A percentile compares a stretch with the other conserved stretches of the same genome.
Evolutionary conservation across 2,113 vertebrate genomes (phyloP).

Genomic region (Mandrillus leucophaeus): DNA sequence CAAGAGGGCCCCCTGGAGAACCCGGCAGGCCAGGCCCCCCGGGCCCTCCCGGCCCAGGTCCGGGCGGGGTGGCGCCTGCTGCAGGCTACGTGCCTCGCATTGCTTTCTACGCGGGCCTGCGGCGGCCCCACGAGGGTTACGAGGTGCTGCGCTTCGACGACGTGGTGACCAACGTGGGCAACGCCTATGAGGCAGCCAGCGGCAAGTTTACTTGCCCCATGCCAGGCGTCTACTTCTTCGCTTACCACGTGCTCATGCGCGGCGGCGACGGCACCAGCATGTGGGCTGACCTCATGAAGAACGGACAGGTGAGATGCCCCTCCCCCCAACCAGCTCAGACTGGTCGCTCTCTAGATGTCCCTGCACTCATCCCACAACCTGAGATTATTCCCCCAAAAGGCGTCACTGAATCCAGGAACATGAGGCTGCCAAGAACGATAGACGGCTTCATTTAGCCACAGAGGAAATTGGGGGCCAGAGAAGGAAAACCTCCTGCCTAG

Average conservation of each 20-base stretch:
- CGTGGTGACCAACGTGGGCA: slow-evolving; percentile 97
- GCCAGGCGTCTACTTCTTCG: slow-evolving; percentile 97
- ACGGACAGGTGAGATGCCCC: slow-evolving; percentile 90
- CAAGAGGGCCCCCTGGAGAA: slow-evolving; percentile 91
- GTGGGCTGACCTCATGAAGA: slow-evolving; percentile 98
- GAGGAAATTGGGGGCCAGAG: neutral
- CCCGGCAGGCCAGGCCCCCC: slow-evolving; percentile 93
- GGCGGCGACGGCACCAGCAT: slow-evolving; percentile 97
- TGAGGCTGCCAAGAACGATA: neutral
- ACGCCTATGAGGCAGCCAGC: slow-evolving; percentile 96
- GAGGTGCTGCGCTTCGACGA: slow-evolving; percentile 97
- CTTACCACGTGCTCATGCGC: slow-evolving; percentile 98
- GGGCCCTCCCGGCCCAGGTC: slow-evolving; percentile 92
- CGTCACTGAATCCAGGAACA: neutral
- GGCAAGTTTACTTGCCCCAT: slow-evolving; percentile 98
- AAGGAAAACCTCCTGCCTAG: neutral
- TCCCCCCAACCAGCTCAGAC: neutral
- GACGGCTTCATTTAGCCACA: neutral
- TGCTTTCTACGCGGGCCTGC: slow-evolving; percentile 95
- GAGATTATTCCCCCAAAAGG: neutral
- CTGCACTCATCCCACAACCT: neutral
- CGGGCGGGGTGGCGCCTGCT: slow-evolving; percentile 91
- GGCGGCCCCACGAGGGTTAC: slow-evolving; percentile 94
- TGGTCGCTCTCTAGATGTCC: neutral
- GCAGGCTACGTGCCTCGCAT: slow-evolving; percentile 95